phyloP scores from a whole-genome alignment of 2,797 vertebrate species.

The Periparus ater region DNA sequence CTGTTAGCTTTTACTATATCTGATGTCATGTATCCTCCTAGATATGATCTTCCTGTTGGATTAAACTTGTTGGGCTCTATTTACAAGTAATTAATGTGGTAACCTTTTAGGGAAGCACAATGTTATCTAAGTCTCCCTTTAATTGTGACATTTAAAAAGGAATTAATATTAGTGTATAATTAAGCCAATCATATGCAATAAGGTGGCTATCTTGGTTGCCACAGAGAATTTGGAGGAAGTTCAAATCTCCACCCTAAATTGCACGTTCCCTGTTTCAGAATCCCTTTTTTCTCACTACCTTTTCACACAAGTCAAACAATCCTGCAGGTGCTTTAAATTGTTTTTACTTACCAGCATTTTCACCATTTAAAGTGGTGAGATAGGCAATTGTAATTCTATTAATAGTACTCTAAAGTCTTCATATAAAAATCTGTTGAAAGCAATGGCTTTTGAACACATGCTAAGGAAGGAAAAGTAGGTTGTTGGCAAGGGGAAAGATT shows the following conservation, averaged over 20 bases:
- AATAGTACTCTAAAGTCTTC: not conserved
- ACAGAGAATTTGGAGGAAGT: not conserved
- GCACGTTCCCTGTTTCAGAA: not conserved
- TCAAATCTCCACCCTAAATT: not conserved
- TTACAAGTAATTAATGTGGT: not conserved
- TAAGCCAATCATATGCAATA: not conserved
- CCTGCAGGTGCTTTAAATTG: not conserved
- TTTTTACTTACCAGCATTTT: constrained; percentile 15
- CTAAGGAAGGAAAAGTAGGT: not conserved
- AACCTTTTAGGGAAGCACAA: not conserved
- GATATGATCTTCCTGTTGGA: not conserved
- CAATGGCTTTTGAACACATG: not conserved
- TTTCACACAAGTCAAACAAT: not conserved
- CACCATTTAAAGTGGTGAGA: not conserved
- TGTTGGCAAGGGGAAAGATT: not conserved
- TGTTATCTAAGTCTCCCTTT: not conserved
- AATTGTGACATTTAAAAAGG: not conserved
- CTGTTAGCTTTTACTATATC: not conserved
- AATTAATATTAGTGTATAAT: not conserved
- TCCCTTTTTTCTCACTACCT: not conserved
- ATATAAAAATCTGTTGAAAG: not conserved
- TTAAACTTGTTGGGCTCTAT: not conserved
- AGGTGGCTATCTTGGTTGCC: not conserved
- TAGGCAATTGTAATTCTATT: not conserved
- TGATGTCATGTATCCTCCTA: not conserved